Evolutionary conservation across 2,888 invertebrate species (phyloP).

Genomic region (Holacanthella duospinosa): DNA sequence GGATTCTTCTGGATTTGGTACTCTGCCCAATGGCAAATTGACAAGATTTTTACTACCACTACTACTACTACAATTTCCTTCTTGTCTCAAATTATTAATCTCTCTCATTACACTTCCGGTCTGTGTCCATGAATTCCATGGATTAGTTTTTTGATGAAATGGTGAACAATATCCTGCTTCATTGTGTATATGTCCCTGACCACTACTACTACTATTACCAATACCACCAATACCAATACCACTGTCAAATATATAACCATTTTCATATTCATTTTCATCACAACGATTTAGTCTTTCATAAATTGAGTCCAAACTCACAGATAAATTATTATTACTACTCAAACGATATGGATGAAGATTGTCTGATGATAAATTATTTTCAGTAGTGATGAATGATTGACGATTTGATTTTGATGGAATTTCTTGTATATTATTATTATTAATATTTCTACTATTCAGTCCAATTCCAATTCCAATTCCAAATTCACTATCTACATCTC

Average conservation of each 20-base stretch:
- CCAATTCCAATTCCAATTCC: not conserved
- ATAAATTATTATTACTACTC: not conserved
- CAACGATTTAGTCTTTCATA: constrained; percentile 29
- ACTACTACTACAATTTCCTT: not conserved
- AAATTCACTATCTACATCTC: not conserved
- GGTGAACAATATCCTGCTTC: not conserved
- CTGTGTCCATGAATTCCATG: not conserved
- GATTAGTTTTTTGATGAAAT: not conserved
- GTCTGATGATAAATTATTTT: not conserved
- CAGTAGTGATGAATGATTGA: too few relatives aligned
- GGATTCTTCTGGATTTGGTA: not conserved
- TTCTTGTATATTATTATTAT: not conserved
- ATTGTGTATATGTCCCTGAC: not conserved
- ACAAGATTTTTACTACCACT: not conserved
- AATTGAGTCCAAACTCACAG: constrained; percentile 33
- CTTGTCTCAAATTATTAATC: not conserved
- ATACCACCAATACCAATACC: not conserved
- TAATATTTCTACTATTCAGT: not conserved
- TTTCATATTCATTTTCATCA: not conserved
- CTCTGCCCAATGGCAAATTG: not conserved
- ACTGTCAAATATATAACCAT: too few relatives aligned
- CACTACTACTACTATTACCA: not conserved
- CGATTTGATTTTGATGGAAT: not conserved
- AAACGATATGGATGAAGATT: not conserved
- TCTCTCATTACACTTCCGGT: too few relatives aligned